Base-by-base conservation (phyloP, 1,140 invertebrate genomes). In the Drosophila busckii region DNA sequence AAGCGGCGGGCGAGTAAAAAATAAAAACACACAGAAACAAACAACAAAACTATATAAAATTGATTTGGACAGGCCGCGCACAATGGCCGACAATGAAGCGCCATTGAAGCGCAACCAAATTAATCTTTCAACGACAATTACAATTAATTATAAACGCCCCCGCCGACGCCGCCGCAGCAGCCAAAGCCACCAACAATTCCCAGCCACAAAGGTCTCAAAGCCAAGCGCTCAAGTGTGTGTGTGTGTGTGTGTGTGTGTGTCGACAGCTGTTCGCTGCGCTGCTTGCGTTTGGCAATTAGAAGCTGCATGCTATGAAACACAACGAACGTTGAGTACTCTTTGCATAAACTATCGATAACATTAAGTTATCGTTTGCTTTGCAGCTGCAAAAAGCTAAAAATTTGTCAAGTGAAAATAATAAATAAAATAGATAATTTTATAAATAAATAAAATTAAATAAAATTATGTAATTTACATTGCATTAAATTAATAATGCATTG, bases 81-180 rank as follows among this genome's bases (percentile, higher is more conserved):
- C 70, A 76, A 76, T 76, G 66, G 58, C 73, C 69, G 76, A 70
- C 75, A 80, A 69, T 80, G 75, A 75, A 82, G 75, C 75, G 75
- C 75, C 75, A 82, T 82, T 82, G 75, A 82, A 82, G 75, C 75
- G 75, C 75, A 82, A 82, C 75, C 75, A 82, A 82, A 82, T 82
- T 82, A 82, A 82, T 82, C 75, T 82, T 82, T 82, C 75, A 82
- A 75, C 75, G 75, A 82, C 75, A 83, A 82, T 82, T 82, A 82
- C 75, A 83, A 82, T 82, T 82, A 82, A 82, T 82, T 82, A 82
- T 82, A 80, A 83, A 82, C 75, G 75, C 65, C 75, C 60, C 76
- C 76, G 65, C 46, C 75, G 42, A 31, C 38, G 44, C 31, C 15
- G 15, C 34, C 53, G 35, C 68, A 60, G 20, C 26, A 23, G 20